These are phyloP conservation scores for Phyllotreta cruciferae DNA, from an alignment of 2,888 invertebrate genomes.

Conservation along the genomic window DNA sequence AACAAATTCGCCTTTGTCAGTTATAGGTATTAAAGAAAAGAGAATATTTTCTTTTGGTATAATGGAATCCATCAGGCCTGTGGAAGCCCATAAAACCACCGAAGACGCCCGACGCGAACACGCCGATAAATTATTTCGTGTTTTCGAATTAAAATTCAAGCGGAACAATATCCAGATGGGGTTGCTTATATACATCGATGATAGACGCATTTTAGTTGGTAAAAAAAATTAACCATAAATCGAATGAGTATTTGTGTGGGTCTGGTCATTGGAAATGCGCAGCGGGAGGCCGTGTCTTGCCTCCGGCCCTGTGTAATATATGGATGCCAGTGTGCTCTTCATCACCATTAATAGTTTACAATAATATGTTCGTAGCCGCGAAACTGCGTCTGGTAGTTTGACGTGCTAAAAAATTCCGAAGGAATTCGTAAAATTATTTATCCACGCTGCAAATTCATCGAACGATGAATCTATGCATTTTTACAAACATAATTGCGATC, in stretches of 20 bases:
- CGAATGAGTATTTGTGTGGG: constrained; percentile 46
- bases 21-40: too few relatives aligned
- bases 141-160: constrained; percentile 30
- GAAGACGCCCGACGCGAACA: not conserved
- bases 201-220: constrained; percentile 30
- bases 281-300: constrained; percentile 56
- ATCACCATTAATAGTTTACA: constrained; percentile 55
- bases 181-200: constrained; percentile 29
- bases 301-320: constrained; percentile 57
- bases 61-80: too few relatives aligned
- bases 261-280: constrained; percentile 57
- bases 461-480: too few relatives aligned
- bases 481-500: too few relatives aligned
- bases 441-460: too few relatives aligned
- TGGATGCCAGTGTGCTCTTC: constrained; percentile 53
- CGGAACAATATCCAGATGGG: constrained; percentile 29
- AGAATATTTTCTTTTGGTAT: too few relatives aligned
- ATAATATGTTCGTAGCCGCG: constrained; percentile 50
- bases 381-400: constrained; percentile 32
- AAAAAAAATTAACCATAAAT: constrained; percentile 34
- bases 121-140: constrained; percentile 20
- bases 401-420: constrained; percentile 32
- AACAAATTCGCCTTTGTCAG: too few relatives aligned
- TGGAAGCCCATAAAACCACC: too few relatives aligned
- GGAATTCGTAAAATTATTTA: constrained; percentile 17